Evolutionary conservation across 2,113 vertebrate genomes (phyloP).

Genomic region (Sebastes fasciatus): DNA sequence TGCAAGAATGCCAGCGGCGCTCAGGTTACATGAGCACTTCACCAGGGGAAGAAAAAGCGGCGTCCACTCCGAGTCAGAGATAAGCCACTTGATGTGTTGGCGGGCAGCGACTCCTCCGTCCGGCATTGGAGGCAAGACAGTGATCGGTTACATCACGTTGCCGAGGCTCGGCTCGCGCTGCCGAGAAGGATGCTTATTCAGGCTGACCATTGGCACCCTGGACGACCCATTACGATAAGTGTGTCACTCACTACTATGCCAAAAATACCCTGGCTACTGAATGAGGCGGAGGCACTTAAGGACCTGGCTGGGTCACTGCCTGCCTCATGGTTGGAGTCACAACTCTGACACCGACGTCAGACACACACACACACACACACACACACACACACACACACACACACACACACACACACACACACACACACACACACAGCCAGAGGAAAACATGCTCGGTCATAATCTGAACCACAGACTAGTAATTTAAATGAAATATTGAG

Average conservation of each 20-base stretch:
- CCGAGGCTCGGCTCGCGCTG: constrained; percentile 25
- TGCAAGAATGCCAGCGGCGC: constrained; percentile 1
- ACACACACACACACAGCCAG: background rate
- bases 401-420: background rate
- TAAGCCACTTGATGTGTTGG: constrained; percentile 38
- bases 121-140: constrained; percentile 17
- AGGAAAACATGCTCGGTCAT: constrained; percentile 43
- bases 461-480: constrained; percentile 35
- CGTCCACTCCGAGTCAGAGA: constrained; percentile 18
- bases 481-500: background rate
- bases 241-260: constrained; percentile 71
- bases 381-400: background rate
- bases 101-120: constrained; percentile 26
- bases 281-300: constrained; percentile 68
- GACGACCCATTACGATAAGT: constrained; percentile 71
- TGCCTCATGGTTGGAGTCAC: constrained; percentile 61
- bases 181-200: constrained; percentile 59
- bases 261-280: constrained; percentile 72
- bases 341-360: constrained; percentile 49
- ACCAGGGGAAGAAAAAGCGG: background rate
- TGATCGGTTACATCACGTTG: constrained; percentile 50
- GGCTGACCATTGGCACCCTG: constrained; percentile 69
- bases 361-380: background rate
- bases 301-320: constrained; percentile 66
- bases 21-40: constrained; percentile 50